phyloP scores from a whole-genome alignment of 2,113 vertebrate genomes.

The Paradoxurus hermaphroditus region DNA sequence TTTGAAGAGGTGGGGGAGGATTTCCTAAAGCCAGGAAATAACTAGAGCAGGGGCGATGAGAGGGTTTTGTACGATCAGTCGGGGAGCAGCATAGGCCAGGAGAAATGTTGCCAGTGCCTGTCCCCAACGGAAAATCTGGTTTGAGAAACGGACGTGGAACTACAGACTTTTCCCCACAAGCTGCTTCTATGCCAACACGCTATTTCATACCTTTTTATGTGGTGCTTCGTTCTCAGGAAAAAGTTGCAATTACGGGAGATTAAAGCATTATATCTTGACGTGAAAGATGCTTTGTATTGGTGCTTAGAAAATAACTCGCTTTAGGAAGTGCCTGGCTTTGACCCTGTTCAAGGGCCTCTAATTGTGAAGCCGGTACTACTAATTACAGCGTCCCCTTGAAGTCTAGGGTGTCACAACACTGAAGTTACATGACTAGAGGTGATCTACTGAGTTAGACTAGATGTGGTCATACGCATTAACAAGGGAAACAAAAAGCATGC shows the following conservation, averaged over 20 bases:
- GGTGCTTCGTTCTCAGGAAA: background rate
- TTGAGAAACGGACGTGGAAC: background rate
- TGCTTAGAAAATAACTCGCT: background rate
- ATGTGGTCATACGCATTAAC: background rate
- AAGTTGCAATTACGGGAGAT: background rate
- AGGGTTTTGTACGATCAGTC: rapidly evolving
- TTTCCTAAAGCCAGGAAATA: background rate
- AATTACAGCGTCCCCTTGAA: background rate
- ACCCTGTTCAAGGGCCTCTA: background rate
- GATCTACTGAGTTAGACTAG: background rate
- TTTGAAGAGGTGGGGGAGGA: background rate
- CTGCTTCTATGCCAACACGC: background rate
- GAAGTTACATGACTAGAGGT: background rate
- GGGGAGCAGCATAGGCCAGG: background rate
- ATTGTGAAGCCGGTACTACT: background rate
- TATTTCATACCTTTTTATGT: background rate
- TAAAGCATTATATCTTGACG: background rate
- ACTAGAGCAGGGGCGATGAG: background rate
- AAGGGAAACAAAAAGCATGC: background rate
- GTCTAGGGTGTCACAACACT: background rate
- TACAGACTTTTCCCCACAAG: rapidly evolving
- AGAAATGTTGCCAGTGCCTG: background rate
- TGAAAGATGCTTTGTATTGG: background rate
- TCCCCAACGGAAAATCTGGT: background rate
- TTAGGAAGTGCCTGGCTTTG: background rate